Percentiles rank a stretch among this genome's conserved stretches.
Evolutionary conservation across 2,113 vertebrate genomes (phyloP).

Genomic region (Myrmecobius fasciatus): DNA sequence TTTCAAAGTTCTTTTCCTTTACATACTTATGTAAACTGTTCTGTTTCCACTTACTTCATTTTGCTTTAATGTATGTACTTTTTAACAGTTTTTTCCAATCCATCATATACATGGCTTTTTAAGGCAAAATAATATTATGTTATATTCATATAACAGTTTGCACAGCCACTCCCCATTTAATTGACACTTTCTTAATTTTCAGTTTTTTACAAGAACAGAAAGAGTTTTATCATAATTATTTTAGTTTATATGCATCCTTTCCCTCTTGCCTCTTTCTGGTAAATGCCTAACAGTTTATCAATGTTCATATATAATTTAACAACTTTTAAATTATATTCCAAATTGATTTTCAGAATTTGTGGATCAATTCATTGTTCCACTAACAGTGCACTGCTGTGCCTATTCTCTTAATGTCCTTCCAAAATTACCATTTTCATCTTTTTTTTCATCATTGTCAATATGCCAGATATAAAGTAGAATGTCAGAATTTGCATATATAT

Average conservation of each 20-base stretch:
- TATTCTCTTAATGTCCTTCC: not conserved
- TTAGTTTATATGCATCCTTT: not conserved
- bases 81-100: too few relatives aligned
- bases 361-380: not conserved
- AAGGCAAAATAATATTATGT: too few relatives aligned
- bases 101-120: too few relatives aligned
- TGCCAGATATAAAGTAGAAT: not conserved
- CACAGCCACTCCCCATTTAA: too few relatives aligned
- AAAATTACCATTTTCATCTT: not conserved
- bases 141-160: too few relatives aligned
- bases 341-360: not conserved
- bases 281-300: not conserved
- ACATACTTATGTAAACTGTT: too few relatives aligned
- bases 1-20: too few relatives aligned
- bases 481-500: not conserved
- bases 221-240: not conserved
- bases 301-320: not conserved
- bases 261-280: not conserved
- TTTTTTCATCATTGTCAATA: not conserved
- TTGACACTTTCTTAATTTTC: too few relatives aligned
- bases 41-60: too few relatives aligned
- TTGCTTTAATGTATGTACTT: too few relatives aligned
- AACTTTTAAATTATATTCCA: not conserved
- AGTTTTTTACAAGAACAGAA: too few relatives aligned
- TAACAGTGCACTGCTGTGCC: not conserved